A percentile compares a stretch with the other conserved stretches of the same genome.
Evolutionary conservation across 2,113 vertebrate species (phyloP).

Genomic region (Coptodon rendalli): DNA sequence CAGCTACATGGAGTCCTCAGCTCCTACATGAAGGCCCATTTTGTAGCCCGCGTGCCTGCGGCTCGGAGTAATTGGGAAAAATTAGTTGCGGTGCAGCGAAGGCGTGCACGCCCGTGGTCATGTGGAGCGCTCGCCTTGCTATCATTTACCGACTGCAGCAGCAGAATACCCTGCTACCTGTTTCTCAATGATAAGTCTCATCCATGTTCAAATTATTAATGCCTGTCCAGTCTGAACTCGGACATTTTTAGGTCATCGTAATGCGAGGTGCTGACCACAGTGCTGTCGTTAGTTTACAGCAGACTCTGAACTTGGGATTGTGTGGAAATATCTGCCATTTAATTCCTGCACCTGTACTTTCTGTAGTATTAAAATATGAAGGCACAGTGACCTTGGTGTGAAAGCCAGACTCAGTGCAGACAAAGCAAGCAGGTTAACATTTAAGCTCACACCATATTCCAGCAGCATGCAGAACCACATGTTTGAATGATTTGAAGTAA

Average conservation of each 20-base stretch:
- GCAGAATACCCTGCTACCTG: not conserved
- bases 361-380: not conserved
- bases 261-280: not conserved
- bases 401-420: rapidly evolving
- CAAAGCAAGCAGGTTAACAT: not conserved
- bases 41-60: conserved; percentile 7
- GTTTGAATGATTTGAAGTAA: not conserved
- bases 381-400: not conserved
- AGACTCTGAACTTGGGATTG: not conserved
- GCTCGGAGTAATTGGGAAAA: conserved; percentile 40
- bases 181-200: not conserved
- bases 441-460: rapidly evolving
- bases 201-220: not conserved
- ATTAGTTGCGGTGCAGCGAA: conserved; percentile 33
- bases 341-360: not conserved
- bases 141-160: not conserved
- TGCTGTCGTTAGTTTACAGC: not conserved
- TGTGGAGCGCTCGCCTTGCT: not conserved
- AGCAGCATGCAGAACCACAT: not conserved
- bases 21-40: not conserved
- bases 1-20: not conserved
- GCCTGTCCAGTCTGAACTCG: rapidly evolving
- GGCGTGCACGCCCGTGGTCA: conserved; percentile 5
- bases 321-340: not conserved
- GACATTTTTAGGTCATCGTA: not conserved